Base-by-base conservation (phyloP, 2,113 vertebrate genomes). In the Micronycteris hirsuta region DNA sequence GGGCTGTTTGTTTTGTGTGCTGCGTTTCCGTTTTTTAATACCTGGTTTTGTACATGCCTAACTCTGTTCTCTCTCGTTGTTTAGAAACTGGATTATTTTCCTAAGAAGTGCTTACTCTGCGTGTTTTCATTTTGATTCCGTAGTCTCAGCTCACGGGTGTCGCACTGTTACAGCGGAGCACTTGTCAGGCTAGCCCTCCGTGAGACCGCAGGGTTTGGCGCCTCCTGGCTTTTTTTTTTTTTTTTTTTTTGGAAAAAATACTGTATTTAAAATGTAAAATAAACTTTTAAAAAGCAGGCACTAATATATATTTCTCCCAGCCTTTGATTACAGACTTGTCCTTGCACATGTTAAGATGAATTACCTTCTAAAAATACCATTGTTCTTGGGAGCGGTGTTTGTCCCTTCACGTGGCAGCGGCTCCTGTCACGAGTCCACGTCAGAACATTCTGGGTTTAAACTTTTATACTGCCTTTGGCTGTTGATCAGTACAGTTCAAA, bases 391-490 rank as follows among this genome's bases (percentile, higher is more conserved):
- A 98, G 97, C 86, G 16, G 93, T 97, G 83, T 97, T 74, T 97
- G 92, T 98, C 0, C 91, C 98, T 97, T 98, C 96, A 96, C 97
- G 93, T 97, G 97, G 97, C 95, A 97, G 97, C 91, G 87, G 80
- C 98, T 97, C 97, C 98, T 98, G 96, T 98, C 97, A 91, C 19
- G 22, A 97, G 96, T 97, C 98, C 97, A 96, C 96, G 94, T 97
- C 97, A 94, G 97, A 98, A 97, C 93, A 96, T 89, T 74, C 97
- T 26, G 7, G 97, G 98, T 98, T 97, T 96, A 95, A 97, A 97
- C 96, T 98, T 99, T 99, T 99, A 98, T 98, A 98, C 99, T 99
- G 98, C 98, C 99, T 99, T 98, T 98, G 98, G 98, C 98, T 99
- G 98, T 99, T 98, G 95, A 97, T 98, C 98, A 99, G 98, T 98